phyloP scores from a whole-genome alignment of 2,113 vertebrate species.

The Cynopterus brachyotis region DNA sequence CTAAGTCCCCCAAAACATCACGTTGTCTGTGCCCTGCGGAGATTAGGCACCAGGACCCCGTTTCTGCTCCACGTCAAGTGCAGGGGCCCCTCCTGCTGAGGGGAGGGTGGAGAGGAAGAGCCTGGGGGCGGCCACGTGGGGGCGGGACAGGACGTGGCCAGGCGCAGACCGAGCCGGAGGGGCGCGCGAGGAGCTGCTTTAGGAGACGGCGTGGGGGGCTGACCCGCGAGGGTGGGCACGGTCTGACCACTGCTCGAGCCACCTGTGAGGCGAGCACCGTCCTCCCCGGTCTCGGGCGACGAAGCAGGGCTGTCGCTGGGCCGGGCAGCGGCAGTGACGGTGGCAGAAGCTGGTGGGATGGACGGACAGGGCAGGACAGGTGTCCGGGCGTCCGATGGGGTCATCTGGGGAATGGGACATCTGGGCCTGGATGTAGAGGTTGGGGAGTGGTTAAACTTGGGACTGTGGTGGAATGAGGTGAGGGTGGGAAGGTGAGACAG shows the following conservation, averaged over 20 bases:
- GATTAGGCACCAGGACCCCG: not conserved
- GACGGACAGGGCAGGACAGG: not conserved
- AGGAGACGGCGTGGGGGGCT: not conserved
- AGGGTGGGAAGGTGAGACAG: not conserved
- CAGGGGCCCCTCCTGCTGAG: not conserved
- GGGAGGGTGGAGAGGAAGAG: not conserved
- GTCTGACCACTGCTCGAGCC: not conserved
- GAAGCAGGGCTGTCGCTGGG: not conserved
- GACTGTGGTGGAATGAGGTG: not conserved
- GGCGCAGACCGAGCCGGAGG: too few species aligned
- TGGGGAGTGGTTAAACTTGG: not conserved
- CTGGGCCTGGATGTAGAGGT: not conserved
- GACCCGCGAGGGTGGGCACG: not conserved
- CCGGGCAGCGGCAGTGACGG: accelerated
- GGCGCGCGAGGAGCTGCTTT: too few species aligned
- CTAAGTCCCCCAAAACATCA: not conserved
- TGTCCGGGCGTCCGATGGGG: too few species aligned
- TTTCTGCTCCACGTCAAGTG: not conserved
- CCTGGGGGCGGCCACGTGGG: not conserved
- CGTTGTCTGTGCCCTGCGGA: not conserved
- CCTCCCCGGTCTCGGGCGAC: not conserved
- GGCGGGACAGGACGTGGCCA: too few species aligned
- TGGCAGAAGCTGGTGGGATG: not conserved
- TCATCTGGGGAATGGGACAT: not conserved
- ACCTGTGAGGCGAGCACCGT: not conserved